Evolutionary conservation across 2,888 invertebrate species (phyloP), one percentile per base, ranked within the genome.

Genomic region (Trimorus sp.): DNA sequence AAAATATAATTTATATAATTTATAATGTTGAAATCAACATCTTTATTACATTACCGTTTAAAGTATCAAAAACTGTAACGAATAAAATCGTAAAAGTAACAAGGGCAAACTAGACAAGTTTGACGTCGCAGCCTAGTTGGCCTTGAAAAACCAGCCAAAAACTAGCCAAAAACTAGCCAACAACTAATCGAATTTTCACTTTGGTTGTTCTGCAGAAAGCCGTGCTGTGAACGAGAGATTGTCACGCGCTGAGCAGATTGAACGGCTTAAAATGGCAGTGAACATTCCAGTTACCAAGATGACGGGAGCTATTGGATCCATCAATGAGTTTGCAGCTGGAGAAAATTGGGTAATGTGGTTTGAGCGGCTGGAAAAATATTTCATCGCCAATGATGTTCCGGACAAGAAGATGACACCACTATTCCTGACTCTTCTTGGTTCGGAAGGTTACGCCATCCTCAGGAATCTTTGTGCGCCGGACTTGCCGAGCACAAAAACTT

Each of bases 381-480:
- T 85, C 51, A 14, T 79, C 3, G 82, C 82, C 14, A 84, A 83
- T 49, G 77, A 59, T n/a, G 77, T 84, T 1, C 8, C 49, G 9
- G 69, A 82, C 6, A 36, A 65, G 0, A 65, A 79, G 5, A 54
- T 63, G 51, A 81, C 81, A 14, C 58, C 84, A 2, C 76, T 83
- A 1, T 76, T 81, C 5, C 58, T 84, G 5, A 82, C 82, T 2
- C 42, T 83, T 12, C 56, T 85, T 0, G 82, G 82, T 0, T 56
- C 71, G 60, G 79, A 82, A 8, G 83, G 75, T 1, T 84, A 83
- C 53, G 71, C 45, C 26, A 77, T 77, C 9, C 65, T 86, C n/a
- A 79, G 78, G 12, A 82, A 84, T 51, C n/a, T 84, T 0, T 86
- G 85, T 54, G 83, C 84, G 60, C 84, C 84, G 0, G 48, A 38